phyloP scores from a whole-genome alignment of 2,888 invertebrate species.

The Eustalomyia histrio region DNA sequence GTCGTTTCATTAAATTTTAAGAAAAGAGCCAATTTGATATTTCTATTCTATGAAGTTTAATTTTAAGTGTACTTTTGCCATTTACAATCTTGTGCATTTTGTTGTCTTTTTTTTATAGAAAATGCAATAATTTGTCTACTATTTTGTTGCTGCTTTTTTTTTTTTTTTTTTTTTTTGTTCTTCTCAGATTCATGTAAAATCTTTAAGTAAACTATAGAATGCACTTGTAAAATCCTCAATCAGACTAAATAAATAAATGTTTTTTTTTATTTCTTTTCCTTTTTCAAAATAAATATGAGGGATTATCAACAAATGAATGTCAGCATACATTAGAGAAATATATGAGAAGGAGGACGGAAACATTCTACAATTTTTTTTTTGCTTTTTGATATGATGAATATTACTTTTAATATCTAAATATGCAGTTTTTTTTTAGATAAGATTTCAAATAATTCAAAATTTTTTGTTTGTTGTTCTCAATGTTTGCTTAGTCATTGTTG shows the following conservation, averaged over 20 bases:
- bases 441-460: slow-evolving; percentile 18
- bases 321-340: slow-evolving; percentile 53
- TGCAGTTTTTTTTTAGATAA: slow-evolving; percentile 53
- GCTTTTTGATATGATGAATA: slow-evolving; percentile 26
- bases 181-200: slow-evolving; percentile 48
- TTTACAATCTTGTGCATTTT: background rate
- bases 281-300: slow-evolving; percentile 74
- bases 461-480: slow-evolving; percentile 37
- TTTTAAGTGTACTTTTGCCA: background rate
- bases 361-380: slow-evolving; percentile 13
- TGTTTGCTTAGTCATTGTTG: slow-evolving; percentile 60
- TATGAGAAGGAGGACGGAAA: slow-evolving; percentile 22
- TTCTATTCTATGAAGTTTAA: background rate
- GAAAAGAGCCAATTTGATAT: no score
- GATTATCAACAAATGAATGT: slow-evolving; percentile 70
- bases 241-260: slow-evolving; percentile 77
- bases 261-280: slow-evolving; percentile 24
- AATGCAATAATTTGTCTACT: slow-evolving; percentile 7
- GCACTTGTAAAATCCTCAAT: slow-evolving; percentile 78
- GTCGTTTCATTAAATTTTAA: no score
- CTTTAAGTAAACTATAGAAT: slow-evolving; percentile 64
- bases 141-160: background rate
- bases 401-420: slow-evolving; percentile 60
- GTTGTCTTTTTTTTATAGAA: background rate
- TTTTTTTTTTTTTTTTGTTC: no score